Base-by-base conservation (phyloP, 2,888 invertebrate genomes). In the Thecocarcelia acutangulata region DNA sequence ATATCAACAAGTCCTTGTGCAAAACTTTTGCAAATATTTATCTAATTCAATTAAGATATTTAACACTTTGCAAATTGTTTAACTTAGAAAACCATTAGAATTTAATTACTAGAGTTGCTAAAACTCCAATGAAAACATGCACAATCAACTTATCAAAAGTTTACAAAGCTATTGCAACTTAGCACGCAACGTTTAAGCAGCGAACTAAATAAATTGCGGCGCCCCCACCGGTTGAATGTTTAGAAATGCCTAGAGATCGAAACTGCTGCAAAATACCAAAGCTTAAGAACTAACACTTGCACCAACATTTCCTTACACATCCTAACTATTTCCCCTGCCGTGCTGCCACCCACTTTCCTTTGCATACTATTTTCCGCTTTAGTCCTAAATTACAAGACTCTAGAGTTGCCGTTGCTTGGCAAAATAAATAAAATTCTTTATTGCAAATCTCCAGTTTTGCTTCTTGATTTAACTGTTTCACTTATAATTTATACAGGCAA, bases 371-470 rank as follows among this genome's bases (percentile, higher is more conserved):
- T 54, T 37, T 54, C 17, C 21, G 12, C 0, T 3, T 33, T 33
- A 8, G 24, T 1, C 46, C 15, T 0, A 70, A 66, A 58, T 64
- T n/a, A 5, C 24, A 56, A 59, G 28, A 69, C 13, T 37, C 48
- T 58, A 83, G 84, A 75, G 83, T 83, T 83, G 83, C 79, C 83
- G 88, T 95, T 95, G 28, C 94, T 83, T 86, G 85, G 86, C 85
- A 85, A 85, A 85, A 80, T 80, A 84, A 82, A 85, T 84, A 84
- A 80, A 33, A 79, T 78, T 69, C 61, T 48, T 66, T 54, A 42
- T 69, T 37, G 21, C 50, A 69, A 54, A 69, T 79, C 61, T 19
- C 3, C 5, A 42, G n/a, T 33, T 3, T 12, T 48, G 9, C 2
- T 42, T 63, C 13, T 54, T 59, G 52, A n/a, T 54, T 63, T 42